Evolutionary conservation across 2,113 vertebrate genomes (phyloP).

Genomic region (Myrmecophaga tridactyla): DNA sequence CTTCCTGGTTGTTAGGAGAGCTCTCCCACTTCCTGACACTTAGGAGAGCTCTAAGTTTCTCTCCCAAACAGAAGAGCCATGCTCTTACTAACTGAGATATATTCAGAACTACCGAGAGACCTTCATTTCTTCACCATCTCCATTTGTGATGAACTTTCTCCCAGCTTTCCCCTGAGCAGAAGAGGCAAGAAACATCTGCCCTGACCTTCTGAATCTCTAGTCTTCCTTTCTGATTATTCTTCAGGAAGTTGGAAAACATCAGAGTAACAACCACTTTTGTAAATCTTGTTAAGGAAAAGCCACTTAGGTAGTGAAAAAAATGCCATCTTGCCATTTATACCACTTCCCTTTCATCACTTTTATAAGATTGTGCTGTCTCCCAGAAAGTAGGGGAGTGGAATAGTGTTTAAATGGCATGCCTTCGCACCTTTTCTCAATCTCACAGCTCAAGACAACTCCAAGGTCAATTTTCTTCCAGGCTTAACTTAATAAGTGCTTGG

Average conservation of each 20-base stretch:
- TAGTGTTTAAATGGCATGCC: neutral
- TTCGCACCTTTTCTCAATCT: constrained; percentile 23
- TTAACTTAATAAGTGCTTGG: constrained; percentile 61
- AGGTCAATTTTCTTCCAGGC: constrained; percentile 65
- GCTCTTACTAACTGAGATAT: neutral
- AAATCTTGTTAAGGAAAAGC: neutral
- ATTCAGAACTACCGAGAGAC: neutral
- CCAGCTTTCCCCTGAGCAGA: neutral
- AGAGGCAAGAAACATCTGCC: neutral
- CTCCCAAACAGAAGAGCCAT: neutral
- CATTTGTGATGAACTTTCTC: neutral
- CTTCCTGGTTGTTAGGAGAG: neutral
- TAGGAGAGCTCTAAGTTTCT: neutral
- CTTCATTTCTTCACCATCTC: neutral
- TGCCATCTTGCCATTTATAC: neutral
- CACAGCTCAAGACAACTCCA: constrained; percentile 52
- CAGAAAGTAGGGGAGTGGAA: neutral
- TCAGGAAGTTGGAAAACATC: neutral
- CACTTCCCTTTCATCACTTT: neutral
- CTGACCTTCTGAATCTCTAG: neutral
- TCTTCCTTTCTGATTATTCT: neutral
- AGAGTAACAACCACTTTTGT: neutral
- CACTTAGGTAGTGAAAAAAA: neutral
- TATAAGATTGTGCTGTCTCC: neutral
- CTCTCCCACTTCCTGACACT: no score